Conservation (phyloP, 2,888 invertebrate species). For the Dynastes hyllus region DNA sequence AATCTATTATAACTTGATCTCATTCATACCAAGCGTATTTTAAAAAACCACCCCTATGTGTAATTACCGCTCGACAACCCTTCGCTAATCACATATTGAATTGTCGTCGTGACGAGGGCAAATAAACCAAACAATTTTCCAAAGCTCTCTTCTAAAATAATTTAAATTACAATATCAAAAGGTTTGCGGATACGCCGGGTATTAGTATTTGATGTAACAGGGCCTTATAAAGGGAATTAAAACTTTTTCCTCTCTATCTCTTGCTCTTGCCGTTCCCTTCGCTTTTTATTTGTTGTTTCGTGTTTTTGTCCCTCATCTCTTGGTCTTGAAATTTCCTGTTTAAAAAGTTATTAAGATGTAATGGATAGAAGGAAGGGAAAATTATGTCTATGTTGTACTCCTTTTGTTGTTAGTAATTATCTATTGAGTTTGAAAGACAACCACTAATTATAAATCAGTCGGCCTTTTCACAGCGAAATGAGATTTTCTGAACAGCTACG, state of each 20-base stretch:
- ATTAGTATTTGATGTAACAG: slow-evolving; percentile 46
- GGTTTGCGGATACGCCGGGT: slow-evolving; percentile 45
- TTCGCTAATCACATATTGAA: slow-evolving; percentile 69
- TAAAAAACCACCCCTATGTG: slow-evolving; percentile 65
- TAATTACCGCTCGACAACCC: slow-evolving; percentile 65
- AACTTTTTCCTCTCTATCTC: slow-evolving; percentile 27
- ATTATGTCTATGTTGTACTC: slow-evolving; percentile 3
- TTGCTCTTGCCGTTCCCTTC: background rate
- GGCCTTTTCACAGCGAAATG: background rate
- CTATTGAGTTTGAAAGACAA: slow-evolving; percentile 2
- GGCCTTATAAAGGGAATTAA: slow-evolving; percentile 44
- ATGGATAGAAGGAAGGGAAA: background rate
- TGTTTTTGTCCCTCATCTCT: slow-evolving; percentile 31
- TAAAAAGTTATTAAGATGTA: slow-evolving; percentile 35
- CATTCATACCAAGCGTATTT: slow-evolving; percentile 57
- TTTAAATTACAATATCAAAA: slow-evolving; percentile 54
- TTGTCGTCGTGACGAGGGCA: slow-evolving; percentile 65
- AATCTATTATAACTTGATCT: slow-evolving; percentile 47
- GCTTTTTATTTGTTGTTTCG: slow-evolving; percentile 23
- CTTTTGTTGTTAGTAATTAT: background rate
- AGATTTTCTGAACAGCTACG: background rate
- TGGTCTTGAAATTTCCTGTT: slow-evolving; percentile 25
- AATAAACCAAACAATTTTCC: slow-evolving; percentile 65
- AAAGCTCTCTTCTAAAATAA: slow-evolving; percentile 52
- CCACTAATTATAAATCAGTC: background rate